Evolutionary conservation across 2,797 vertebrate species (phyloP).

Genomic region (Limnodromus scolopaceus): DNA sequence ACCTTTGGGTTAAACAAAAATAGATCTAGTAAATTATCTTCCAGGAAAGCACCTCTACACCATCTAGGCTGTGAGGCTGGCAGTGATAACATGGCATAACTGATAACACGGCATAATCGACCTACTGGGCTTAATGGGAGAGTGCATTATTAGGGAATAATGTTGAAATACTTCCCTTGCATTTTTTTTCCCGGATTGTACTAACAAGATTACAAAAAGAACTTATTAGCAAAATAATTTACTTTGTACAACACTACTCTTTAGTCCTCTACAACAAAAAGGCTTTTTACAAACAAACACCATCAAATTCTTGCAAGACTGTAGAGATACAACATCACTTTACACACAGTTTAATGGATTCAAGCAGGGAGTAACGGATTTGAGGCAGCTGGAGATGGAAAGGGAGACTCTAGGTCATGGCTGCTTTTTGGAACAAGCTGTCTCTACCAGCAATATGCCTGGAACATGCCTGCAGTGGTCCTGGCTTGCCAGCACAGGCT

Average conservation of each 20-base stretch:
- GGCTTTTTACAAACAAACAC: neutral
- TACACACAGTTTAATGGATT: neutral
- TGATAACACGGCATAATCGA: neutral
- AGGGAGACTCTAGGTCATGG: neutral
- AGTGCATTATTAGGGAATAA: neutral
- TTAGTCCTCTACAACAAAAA: neutral
- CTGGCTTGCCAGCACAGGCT: neutral
- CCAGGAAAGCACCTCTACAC: neutral
- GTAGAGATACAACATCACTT: neutral
- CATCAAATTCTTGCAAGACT: neutral
- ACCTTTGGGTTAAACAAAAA: neutral
- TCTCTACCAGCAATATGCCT: neutral
- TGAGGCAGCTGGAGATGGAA: neutral
- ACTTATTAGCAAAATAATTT: neutral
- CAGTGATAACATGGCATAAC: neutral
- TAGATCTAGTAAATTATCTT: neutral
- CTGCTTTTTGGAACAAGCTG: neutral
- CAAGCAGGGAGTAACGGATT: neutral
- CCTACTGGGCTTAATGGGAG: neutral
- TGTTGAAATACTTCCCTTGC: neutral
- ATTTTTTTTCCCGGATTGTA: neutral
- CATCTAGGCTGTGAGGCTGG: neutral
- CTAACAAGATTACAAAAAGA: neutral
- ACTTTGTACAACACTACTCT: neutral
- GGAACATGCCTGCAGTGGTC: neutral